Base-by-base conservation (phyloP, 2,113 vertebrate genomes). In the Cynoglossus semilaevis region DNA sequence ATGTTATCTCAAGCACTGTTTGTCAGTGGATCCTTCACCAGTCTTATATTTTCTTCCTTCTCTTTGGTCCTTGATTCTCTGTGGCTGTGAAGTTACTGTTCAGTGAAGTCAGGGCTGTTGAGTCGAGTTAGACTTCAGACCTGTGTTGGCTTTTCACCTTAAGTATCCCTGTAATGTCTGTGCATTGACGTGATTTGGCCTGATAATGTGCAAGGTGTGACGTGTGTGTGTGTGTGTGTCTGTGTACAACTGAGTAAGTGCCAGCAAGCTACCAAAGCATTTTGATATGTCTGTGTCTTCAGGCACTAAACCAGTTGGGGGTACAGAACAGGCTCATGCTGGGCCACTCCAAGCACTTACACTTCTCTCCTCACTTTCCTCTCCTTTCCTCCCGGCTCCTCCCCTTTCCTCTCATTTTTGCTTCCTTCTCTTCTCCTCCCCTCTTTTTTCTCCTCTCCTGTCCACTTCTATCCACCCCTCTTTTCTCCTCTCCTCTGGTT, bases 281-380 rank as follows among this genome's bases (percentile, higher is more conserved):
- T 80, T 78, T 84, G 59, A 81, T 74, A 57, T 81, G 69, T 72
- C 67, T 77, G 70, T 78, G 63, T 87, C 84, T 81, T 83, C 70
- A 59, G 54, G 79, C 79, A 16, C 46, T 79, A 67, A 78, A 75
- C 52, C 76, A 52, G 80, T 76, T 42, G 70, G 75, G 74, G 85
- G 80, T 85, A 82, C 73, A 77, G 74, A 70, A 69, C 66, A 74
- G 71, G 68, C 76, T 77, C 83, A 80, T 58, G 83, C 87, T 85
- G 84, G 45, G 83, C 56, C 63, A 74, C 66, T 81, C 75, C 68
- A 60, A 74, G 68, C 79, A 79, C 85, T 86, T 51, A 79, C 83
- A 72, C 69, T 45, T 74, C 58, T 74, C 41, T 43, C 58, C 58
- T 63, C 29, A 29, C 60, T 58, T 46, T 66, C 37, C 40, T 29